Base-by-base conservation (phyloP, 1,140 invertebrate species). In the Drosophila jambulina region DNA sequence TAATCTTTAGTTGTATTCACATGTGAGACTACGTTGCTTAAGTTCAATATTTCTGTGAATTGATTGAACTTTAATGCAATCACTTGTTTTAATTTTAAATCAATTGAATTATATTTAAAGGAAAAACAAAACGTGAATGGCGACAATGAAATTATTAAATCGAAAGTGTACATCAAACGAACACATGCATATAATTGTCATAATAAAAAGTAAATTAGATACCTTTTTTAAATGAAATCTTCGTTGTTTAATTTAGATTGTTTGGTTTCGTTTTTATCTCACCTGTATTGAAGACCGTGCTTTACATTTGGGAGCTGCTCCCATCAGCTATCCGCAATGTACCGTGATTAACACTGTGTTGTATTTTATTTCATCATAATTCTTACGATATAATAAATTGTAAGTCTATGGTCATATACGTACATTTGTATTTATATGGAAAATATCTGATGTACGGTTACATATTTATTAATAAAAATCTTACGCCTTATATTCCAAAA, bases 11-110 rank as follows among this genome's bases (percentile, higher is more conserved):
- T 82, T 88, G 25, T 90, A 88, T 78, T 68, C 65, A 75, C 85
- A 63, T 78, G 75, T 88, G 78, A 88, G 85, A 88, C 85, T 88
- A 72, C 74, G 71, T 90, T 88, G 81, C 85, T 88, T 88, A 79
- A 90, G 78, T 88, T 88, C 70, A 81, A 90, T 80, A 88, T 88
- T 87, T 88, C 77, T 51, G 45, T 61, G 74, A 75, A 88, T 85
- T 75, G 49, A 87, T 80, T 87, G 72, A 84, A 90, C 78, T 80
- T 67, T 32, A 84, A 84, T 75, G 74, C 80, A 81, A 81, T 67
- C 54, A 51, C 40, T 76, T 90, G 69, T 81, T 88, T 82, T 54
- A 78, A 76, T 78, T 70, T 74, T 71, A 81, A 70, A 54, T 64
- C 64, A 75, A 82, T 74, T 64, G 68, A 77, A 85, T 65, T 80